Conservation (phyloP, 2,888 invertebrate genomes). For the Clunio marinus region DNA sequence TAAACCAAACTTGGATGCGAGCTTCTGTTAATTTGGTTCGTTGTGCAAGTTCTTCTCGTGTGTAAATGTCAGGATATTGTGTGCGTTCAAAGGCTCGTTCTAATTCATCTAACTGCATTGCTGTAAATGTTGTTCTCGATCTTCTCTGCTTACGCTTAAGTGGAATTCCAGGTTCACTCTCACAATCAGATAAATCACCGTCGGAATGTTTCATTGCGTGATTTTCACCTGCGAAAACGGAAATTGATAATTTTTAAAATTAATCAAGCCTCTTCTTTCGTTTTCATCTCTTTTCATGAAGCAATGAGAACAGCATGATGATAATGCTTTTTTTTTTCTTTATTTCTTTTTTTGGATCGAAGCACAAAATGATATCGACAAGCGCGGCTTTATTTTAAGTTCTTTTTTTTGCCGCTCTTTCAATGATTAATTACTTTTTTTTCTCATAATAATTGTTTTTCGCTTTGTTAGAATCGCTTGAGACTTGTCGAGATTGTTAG, state of each 20-base stretch:
- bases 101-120: constrained; percentile 75
- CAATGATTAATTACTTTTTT: constrained; percentile 34
- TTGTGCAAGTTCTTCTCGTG: constrained; percentile 78
- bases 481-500: background rate
- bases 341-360: background rate
- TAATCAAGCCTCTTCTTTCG: background rate
- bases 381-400: background rate
- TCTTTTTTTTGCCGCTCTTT: background rate
- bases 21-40: constrained; percentile 81
- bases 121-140: constrained; percentile 81
- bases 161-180: constrained; percentile 77
- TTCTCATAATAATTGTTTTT: constrained; percentile 31
- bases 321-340: too few species aligned
- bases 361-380: background rate
- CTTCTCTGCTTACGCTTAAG: constrained; percentile 77
- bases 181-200: constrained; percentile 59
- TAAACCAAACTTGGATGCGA: constrained; percentile 94
- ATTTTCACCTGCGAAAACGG: constrained; percentile 36
- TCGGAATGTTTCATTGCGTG: constrained; percentile 47
- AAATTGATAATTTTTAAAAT: constrained; percentile 34
- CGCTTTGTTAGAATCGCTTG: constrained; percentile 3
- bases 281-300: background rate
- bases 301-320: background rate
- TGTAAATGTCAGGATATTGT: constrained; percentile 84
- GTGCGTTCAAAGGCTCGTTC: constrained; percentile 83